Conservation (phyloP, 2,888 invertebrate species). For the Acanthosepion esculentum region DNA sequence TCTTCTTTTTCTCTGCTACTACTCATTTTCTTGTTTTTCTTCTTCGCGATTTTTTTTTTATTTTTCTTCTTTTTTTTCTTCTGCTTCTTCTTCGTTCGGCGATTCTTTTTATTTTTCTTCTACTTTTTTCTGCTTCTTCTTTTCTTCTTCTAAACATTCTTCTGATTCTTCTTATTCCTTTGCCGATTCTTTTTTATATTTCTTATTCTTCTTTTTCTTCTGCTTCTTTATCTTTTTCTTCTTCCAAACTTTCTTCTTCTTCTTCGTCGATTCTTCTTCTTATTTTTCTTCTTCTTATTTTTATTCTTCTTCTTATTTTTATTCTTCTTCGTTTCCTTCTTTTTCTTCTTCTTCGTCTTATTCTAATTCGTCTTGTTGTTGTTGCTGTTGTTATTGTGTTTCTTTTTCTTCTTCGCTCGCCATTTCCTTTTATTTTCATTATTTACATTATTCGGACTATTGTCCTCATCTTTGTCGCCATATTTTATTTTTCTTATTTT, state of each 20-base stretch:
- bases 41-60: background rate
- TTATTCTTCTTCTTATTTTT: rapidly evolving
- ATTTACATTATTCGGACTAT: too few relatives aligned
- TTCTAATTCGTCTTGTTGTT: background rate
- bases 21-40: background rate
- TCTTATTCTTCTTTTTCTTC: background rate
- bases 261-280: background rate
- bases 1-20: background rate
- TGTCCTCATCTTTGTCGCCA: too few relatives aligned
- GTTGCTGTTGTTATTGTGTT: too few relatives aligned
- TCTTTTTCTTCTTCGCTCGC: too few relatives aligned
- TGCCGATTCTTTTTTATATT: background rate
- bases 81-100: background rate
- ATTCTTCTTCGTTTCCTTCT: background rate
- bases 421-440: too few relatives aligned
- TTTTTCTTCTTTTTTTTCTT: background rate
- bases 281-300: background rate
- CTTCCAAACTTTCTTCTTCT: background rate
- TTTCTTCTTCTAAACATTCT: background rate
- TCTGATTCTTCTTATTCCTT: background rate
- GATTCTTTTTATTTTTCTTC: background rate
- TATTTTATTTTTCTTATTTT: too few relatives aligned
- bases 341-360: background rate
- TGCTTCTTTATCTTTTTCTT: background rate
- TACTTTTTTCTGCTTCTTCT: background rate